Percentiles rank a stretch among this genome's conserved stretches.
These are phyloP conservation scores for Caenorhabditis sp. DNA, from an alignment of 2,888 invertebrate genomes.

Conservation along the genomic window DNA sequence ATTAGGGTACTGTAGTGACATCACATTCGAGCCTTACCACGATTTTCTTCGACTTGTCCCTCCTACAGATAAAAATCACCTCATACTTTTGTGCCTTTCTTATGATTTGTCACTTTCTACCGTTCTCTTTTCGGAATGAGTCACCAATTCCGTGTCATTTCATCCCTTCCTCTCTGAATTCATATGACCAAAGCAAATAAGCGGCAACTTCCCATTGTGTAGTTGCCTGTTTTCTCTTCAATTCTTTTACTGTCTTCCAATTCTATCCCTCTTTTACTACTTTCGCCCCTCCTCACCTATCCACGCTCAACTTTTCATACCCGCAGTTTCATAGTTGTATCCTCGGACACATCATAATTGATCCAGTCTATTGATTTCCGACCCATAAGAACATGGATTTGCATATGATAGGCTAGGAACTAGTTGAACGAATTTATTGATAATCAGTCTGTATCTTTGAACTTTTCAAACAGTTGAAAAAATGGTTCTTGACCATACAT, in stretches of 20 bases:
- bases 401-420: neutral
- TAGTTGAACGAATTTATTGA: too few species aligned
- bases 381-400: neutral
- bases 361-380: neutral
- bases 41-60: neutral
- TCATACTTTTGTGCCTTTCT: neutral
- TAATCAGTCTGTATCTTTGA: too few species aligned
- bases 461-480: too few species aligned
- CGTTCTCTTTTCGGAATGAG: conserved; percentile 11
- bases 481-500: too few species aligned
- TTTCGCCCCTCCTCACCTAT: conserved; percentile 35
- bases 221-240: conserved; percentile 17
- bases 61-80: neutral
- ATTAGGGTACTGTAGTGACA: too few species aligned
- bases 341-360: conserved; percentile 3
- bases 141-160: conserved; percentile 8
- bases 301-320: conserved; percentile 44
- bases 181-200: conserved; percentile 59
- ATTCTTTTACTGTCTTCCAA: conserved; percentile 17
- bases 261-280: conserved; percentile 38
- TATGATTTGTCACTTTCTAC: conserved; percentile 13
- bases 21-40: too few species aligned
- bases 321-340: conserved; percentile 25
- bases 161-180: conserved; percentile 41
- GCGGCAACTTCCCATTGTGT: conserved; percentile 40